phyloP scores from a whole-genome alignment of 1,140 invertebrate species.

The Penaeus vannamei region DNA sequence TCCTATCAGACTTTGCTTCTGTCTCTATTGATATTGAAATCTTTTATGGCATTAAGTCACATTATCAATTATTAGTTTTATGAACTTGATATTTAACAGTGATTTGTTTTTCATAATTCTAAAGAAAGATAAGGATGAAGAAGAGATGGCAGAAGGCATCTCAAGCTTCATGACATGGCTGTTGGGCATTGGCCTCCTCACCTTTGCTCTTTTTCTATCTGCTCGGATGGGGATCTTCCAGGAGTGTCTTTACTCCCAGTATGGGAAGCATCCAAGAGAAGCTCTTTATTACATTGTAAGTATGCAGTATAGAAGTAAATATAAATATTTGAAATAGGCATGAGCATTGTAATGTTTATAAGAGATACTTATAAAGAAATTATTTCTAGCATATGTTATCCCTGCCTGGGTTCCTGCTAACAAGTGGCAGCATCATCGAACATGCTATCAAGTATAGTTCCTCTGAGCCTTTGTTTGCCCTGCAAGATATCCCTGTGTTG shows the following conservation, averaged over 20 bases:
- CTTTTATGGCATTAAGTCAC: no score
- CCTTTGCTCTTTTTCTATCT: conserved; percentile 91
- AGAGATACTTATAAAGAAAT: conserved; percentile 1
- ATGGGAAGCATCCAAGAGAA: conserved; percentile 95
- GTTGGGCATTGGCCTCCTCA: conserved; percentile 85
- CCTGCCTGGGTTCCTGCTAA: conserved; percentile 86
- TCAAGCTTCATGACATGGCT: conserved; percentile 60
- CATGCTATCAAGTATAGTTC: conserved; percentile 74
- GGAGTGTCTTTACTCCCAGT: conserved; percentile 87
- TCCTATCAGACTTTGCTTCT: not conserved
- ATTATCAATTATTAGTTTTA: no score
- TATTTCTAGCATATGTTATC: conserved; percentile 85
- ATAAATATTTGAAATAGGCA: not conserved
- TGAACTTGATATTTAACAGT: not conserved
- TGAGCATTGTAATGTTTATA: no score
- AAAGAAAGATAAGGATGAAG: not conserved
- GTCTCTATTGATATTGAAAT: no score
- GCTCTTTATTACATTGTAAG: conserved; percentile 91
- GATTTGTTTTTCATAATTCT: not conserved
- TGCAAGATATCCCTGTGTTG: conserved; percentile 70
- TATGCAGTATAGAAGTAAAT: not conserved
- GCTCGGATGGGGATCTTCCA: conserved; percentile 98
- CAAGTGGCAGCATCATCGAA: conserved; percentile 82
- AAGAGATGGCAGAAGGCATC: not conserved
- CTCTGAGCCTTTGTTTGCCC: conserved; percentile 74